Evolutionary conservation across 2,888 invertebrate genomes (phyloP).

Genomic region (Pedicia rivosa): DNA sequence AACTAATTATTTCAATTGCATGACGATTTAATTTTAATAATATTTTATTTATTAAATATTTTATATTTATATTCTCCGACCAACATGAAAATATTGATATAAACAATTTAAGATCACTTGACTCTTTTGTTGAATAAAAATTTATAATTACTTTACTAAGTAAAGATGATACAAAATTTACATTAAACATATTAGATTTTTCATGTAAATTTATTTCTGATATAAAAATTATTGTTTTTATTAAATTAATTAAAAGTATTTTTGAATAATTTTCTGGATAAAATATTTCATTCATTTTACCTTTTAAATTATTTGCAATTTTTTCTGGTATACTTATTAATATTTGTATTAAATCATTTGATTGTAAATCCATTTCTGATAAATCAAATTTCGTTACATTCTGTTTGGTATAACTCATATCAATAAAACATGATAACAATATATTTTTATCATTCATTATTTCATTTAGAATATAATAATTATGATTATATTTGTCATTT

Average conservation of each 20-base stretch:
- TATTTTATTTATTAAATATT: constrained; percentile 34
- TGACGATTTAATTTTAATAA: constrained; percentile 38
- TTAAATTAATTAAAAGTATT: constrained; percentile 40
- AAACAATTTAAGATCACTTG: constrained; percentile 34
- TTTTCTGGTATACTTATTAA: constrained; percentile 51
- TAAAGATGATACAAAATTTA: constrained; percentile 36
- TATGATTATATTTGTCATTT: constrained; percentile 14
- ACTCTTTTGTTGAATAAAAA: constrained; percentile 33
- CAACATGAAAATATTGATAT: constrained; percentile 36
- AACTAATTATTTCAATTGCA: constrained; percentile 40
- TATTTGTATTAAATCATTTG: constrained; percentile 41
- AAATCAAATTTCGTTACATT: constrained; percentile 10
- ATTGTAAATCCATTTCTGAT: constrained; percentile 15
- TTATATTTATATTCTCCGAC: constrained; percentile 23
- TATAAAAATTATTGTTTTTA: constrained; percentile 44
- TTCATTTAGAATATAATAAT: not conserved
- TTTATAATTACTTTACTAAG: constrained; percentile 44
- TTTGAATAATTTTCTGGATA: constrained; percentile 39
- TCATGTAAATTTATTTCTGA: constrained; percentile 22
- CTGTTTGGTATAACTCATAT: constrained; percentile 3
- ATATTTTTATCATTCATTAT: constrained; percentile 17
- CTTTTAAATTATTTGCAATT: constrained; percentile 48
- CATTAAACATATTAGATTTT: constrained; percentile 15
- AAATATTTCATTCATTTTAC: constrained; percentile 40
- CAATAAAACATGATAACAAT: constrained; percentile 18